Conservation (phyloP, 2,113 vertebrate species). For the Oceanites oceanicus region DNA sequence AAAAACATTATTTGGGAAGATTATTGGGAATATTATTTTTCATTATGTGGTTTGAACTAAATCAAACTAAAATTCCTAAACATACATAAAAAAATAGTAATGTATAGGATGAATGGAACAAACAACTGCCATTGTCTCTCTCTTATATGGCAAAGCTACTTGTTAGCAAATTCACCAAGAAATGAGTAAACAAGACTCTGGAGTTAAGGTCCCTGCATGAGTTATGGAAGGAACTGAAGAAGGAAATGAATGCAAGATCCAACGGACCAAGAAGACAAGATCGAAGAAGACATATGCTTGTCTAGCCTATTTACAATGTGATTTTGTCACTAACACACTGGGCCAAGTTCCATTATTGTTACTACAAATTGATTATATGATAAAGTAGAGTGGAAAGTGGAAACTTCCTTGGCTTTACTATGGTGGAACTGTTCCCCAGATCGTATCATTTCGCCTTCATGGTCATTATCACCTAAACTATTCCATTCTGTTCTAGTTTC, state of each 20-base stretch:
- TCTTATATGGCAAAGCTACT: not conserved
- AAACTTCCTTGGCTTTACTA: not conserved
- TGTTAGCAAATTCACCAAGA: not conserved
- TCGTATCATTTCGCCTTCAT: slow-evolving; percentile 12
- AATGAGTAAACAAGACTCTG: not conserved
- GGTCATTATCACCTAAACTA: not conserved
- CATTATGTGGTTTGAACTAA: not conserved
- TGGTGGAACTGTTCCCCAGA: not conserved
- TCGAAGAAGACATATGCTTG: fast-evolving
- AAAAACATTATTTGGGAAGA: not conserved
- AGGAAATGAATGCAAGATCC: not conserved
- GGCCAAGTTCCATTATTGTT: not conserved
- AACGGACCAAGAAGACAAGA: not conserved
- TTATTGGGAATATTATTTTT: not conserved
- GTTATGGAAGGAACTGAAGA: not conserved
- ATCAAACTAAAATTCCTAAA: not conserved
- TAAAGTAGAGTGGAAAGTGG: not conserved
- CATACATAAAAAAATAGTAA: not conserved
- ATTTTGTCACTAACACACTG: not conserved
- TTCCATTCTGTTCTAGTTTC: not conserved
- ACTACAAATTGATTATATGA: not conserved
- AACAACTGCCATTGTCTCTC: not conserved
- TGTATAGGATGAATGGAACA: not conserved
- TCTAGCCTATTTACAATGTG: not conserved
- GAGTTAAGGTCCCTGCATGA: not conserved